A percentile compares a stretch with the other conserved stretches of the same genome.
phyloP scores from a whole-genome alignment of 2,888 invertebrate genomes.

The Alentia gelatinosa region DNA sequence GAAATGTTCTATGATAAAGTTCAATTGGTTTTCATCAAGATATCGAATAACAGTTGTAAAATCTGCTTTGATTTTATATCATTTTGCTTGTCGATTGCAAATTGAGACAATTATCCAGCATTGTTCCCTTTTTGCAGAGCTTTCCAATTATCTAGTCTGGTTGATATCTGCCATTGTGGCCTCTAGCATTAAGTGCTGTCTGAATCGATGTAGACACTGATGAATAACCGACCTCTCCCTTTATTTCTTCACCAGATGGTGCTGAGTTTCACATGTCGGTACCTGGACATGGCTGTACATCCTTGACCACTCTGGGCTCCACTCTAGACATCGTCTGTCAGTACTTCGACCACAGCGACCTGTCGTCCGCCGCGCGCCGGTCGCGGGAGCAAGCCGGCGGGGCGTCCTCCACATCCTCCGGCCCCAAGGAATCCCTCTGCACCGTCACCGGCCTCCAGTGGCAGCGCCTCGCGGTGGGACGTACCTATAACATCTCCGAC shows the following conservation, averaged over 20 bases:
- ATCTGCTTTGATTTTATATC: no score
- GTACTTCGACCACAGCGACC: slow-evolving; percentile 49
- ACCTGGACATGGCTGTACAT: not conserved
- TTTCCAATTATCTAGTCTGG: no score
- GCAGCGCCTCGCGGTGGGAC: slow-evolving; percentile 35
- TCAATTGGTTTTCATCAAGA: no score
- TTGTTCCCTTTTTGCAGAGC: no score
- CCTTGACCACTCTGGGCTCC: slow-evolving; percentile 37
- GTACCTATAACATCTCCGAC: slow-evolving; percentile 55
- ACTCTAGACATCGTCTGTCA: slow-evolving; percentile 60
- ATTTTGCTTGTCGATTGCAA: no score
- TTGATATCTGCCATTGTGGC: no score
- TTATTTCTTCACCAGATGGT: not conserved
- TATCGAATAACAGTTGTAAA: no score
- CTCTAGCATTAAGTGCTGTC: no score
- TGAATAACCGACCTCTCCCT: not conserved
- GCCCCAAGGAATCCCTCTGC: not conserved
- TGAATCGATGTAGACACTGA: no score
- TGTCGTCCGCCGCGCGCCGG: slow-evolving; percentile 2
- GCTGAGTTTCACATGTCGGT: slow-evolving; percentile 3
- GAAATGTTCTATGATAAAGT: no score
- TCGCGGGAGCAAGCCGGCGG: slow-evolving; percentile 12
- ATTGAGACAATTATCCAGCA: no score
- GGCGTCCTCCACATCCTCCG: not conserved
- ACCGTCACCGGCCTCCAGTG: slow-evolving; percentile 34